A percentile compares a stretch with the other conserved stretches of the same genome.
phyloP scores from a whole-genome alignment of 2,888 invertebrate genomes.

The Vannuccia rotundouncinata region DNA sequence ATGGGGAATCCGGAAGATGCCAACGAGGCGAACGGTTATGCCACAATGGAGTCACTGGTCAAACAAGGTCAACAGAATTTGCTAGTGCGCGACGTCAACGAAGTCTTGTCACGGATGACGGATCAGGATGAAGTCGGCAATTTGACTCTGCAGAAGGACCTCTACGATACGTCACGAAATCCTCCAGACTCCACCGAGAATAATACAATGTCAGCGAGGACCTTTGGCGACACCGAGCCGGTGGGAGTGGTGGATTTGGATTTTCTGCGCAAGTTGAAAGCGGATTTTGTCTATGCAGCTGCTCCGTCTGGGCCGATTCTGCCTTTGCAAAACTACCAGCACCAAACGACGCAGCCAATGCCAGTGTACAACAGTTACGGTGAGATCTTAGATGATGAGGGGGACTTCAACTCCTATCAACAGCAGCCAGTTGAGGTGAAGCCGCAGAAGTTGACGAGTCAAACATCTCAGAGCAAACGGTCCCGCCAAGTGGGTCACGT shows the following conservation, averaged over 20 bases:
- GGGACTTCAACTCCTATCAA: neutral
- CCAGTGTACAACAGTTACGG: neutral
- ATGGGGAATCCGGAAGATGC: neutral
- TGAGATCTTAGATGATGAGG: neutral
- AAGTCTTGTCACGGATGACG: neutral
- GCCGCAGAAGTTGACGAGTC: neutral
- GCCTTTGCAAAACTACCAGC: neutral
- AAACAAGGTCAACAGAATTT: neutral
- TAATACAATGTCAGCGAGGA: neutral
- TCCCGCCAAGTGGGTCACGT: neutral
- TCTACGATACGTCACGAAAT: neutral
- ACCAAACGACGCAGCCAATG: neutral
- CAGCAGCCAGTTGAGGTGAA: neutral
- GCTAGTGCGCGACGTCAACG: neutral
- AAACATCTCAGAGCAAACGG: neutral
- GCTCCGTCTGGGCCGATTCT: neutral
- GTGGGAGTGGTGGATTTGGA: neutral
- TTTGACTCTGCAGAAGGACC: neutral
- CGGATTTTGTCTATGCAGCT: neutral
- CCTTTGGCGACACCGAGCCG: neutral
- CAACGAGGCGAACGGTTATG: neutral
- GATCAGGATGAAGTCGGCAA: neutral
- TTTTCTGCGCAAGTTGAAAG: constrained; percentile 1
- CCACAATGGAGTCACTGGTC: too few relatives aligned
- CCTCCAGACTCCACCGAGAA: neutral